Conservation (phyloP, 2,113 vertebrate genomes). For the Canis aureus region DNA sequence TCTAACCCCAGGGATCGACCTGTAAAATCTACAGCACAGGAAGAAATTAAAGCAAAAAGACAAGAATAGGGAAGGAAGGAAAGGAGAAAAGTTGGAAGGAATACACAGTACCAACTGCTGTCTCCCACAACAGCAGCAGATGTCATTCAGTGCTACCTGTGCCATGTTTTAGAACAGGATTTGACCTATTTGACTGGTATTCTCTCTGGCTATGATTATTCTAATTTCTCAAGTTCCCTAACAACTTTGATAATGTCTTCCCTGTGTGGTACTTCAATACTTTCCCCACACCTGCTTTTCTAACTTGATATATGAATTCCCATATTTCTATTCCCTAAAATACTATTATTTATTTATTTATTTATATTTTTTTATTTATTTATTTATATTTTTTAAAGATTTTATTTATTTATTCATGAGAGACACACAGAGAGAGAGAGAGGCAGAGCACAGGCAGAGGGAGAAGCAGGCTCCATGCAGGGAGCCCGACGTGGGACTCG, state of each 20-base stretch:
- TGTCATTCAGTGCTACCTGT: background rate
- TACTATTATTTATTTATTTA: background rate
- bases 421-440: too few species aligned
- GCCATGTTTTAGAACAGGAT: slow-evolving; percentile 33
- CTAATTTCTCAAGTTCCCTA: slow-evolving; percentile 48
- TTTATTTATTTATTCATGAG: too few species aligned
- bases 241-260: slow-evolving; percentile 22
- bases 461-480: too few species aligned
- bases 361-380: too few species aligned
- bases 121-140: background rate
- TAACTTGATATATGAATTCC: slow-evolving; percentile 20
- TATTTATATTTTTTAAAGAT: too few species aligned
- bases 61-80: background rate
- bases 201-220: background rate
- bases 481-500: too few species aligned
- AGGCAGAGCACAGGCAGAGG: too few species aligned
- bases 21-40: background rate
- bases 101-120: background rate
- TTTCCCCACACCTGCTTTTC: background rate
- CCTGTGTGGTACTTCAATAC: background rate
- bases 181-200: slow-evolving; percentile 23
- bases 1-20: background rate
- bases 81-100: background rate
- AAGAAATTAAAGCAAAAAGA: slow-evolving; percentile 52
- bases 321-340: slow-evolving; percentile 44